A percentile compares a stretch with the other conserved stretches of the same genome.
Conservation (phyloP, 2,113 vertebrate genomes). For the Osmerus eperlanus region DNA sequence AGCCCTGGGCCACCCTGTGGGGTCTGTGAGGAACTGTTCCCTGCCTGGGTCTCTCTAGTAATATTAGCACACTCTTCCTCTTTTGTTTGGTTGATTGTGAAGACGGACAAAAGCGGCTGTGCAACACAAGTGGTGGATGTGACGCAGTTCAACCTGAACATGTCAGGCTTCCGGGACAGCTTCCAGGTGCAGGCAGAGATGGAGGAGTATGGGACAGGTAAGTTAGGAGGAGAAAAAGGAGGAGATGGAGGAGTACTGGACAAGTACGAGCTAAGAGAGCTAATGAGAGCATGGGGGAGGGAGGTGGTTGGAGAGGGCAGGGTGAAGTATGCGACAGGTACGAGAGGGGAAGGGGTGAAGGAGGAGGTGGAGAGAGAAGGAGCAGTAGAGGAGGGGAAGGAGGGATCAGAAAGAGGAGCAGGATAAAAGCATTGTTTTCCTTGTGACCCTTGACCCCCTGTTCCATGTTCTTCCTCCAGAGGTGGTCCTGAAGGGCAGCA, state of each 20-base stretch:
- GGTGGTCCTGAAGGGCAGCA: constrained; percentile 39
- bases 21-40: too few relatives aligned
- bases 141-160: constrained; percentile 8
- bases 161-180: too few relatives aligned
- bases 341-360: background rate
- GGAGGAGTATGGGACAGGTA: too few relatives aligned
- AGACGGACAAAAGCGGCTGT: constrained; percentile 70
- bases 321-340: constrained; percentile 66
- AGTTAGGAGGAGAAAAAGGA: too few relatives aligned
- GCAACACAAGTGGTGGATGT: constrained; percentile 41
- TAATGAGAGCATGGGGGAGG: constrained; percentile 37
- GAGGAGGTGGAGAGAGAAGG: constrained; percentile 21
- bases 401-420: constrained; percentile 2
- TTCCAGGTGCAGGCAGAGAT: too few relatives aligned
- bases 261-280: constrained; percentile 56
- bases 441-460: background rate
- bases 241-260: too few relatives aligned
- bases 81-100: background rate
- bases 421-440: background rate
- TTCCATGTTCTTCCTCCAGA: constrained; percentile 42
- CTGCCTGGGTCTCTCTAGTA: too few relatives aligned
- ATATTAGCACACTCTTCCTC: background rate
- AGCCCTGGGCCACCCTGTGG: too few relatives aligned
- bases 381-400: background rate
- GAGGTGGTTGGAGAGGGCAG: constrained; percentile 45